Conservation (phyloP, 2,888 invertebrate species). For the Fissipunctia ypsillon region DNA sequence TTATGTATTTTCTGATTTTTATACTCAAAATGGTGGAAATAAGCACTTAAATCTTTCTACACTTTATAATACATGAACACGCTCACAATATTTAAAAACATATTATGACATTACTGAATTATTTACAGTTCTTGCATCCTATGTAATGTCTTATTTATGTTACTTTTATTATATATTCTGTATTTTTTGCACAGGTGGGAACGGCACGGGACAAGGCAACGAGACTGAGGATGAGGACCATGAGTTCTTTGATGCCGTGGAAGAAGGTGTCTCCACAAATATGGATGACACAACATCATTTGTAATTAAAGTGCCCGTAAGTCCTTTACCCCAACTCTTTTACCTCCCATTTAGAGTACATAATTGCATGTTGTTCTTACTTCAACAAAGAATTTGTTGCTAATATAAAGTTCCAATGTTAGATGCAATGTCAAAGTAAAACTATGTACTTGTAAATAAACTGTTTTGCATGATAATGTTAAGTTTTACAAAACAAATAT, state of each 20-base stretch:
- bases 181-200: slow-evolving; percentile 80
- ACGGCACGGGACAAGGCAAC: slow-evolving; percentile 87
- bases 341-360: slow-evolving; percentile 7
- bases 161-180: background rate
- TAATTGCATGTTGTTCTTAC: slow-evolving; percentile 11
- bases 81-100: background rate
- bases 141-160: background rate
- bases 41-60: background rate
- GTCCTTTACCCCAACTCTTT: slow-evolving; percentile 63
- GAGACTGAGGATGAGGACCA: slow-evolving; percentile 93
- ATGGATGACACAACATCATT: slow-evolving; percentile 90
- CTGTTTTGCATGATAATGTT: background rate
- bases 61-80: background rate
- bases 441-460: background rate
- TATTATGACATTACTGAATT: background rate
- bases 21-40: background rate
- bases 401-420: background rate
- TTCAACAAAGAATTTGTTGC: background rate
- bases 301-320: slow-evolving; percentile 92
- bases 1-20: background rate
- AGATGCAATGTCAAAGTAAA: slow-evolving; percentile 10
- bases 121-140: background rate
- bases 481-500: slow-evolving; percentile 11
- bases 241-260: slow-evolving; percentile 93
- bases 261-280: slow-evolving; percentile 86